A percentile compares a stretch with the other conserved stretches of the same genome.
Conservation (phyloP, 2,797 vertebrate species). For the Bradypus variegatus region DNA sequence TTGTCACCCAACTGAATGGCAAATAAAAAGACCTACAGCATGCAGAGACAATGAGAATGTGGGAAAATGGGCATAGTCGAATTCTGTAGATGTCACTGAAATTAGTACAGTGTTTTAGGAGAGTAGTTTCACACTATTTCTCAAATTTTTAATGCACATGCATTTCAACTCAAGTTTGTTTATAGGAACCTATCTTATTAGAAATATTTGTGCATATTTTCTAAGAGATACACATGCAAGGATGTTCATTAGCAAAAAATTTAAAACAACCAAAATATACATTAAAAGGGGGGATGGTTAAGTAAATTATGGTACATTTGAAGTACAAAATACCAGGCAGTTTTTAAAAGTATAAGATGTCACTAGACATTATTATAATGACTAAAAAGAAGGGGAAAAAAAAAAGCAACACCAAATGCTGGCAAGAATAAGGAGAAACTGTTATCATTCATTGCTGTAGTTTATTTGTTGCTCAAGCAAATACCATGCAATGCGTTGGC, state of each 20-base stretch:
- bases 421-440: too few species aligned
- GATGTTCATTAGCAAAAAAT: not conserved
- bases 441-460: too few species aligned
- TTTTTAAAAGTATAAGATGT: too few species aligned
- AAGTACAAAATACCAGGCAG: too few species aligned
- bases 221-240: not conserved
- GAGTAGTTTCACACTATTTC: not conserved
- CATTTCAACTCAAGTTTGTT: conserved; percentile 8
- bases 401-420: too few species aligned
- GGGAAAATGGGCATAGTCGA: not conserved
- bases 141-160: not conserved
- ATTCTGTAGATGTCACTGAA: not conserved
- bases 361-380: too few species aligned
- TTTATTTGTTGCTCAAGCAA: too few species aligned
- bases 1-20: not conserved
- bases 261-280: not conserved
- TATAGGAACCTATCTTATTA: conserved; percentile 20
- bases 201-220: conserved; percentile 3
- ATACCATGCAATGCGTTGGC: too few species aligned
- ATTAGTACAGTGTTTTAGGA: not conserved
- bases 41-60: not conserved
- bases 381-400: too few species aligned
- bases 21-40: not conserved
- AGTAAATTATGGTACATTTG: too few species aligned
- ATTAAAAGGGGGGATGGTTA: too few species aligned